Base-by-base conservation (phyloP, 1,140 invertebrate species). In the Charaxes varanes region DNA sequence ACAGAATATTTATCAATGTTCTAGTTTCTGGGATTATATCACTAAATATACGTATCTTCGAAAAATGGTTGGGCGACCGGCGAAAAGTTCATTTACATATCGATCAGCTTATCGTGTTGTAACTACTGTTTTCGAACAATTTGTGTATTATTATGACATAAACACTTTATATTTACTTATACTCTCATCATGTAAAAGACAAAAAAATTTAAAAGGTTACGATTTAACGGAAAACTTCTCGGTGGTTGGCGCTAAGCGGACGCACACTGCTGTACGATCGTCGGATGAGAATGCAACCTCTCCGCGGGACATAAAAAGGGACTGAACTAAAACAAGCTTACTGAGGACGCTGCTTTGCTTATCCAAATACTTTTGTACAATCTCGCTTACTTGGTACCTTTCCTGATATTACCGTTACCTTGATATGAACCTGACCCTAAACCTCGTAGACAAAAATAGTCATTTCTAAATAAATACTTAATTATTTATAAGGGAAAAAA, bases 261-360 rank as follows among this genome's bases (percentile, higher is more conserved):
- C 46, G 42, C 48, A 44, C 46, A 37, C 52, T 26, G n/a, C n/a
- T n/a, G n/a, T 26, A 50, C 35, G 37, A 22, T 22, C 45, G 24
- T 50, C 48, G 35, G 53, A 46, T 48, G 68, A 58, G 71, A 72
- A 79, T 74, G 71, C 70, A 74, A 69, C 30, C 45, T 52, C 62
- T 40, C 62, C 47, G 45, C 65, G 62, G 60, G 69, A 68, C 58
- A 57, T 62, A 72, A 68, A 76, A 79, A 79, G 63, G 61, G 65
- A 63, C 55, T 43, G 57, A 62, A 64, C 41, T 58, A 63, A 72
- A 68, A 68, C 69, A 71, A 73, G 48, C 53, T 62, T 54, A 35
- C 43, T 31, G 49, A 50, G 66, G 62, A 64, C 59, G 71, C 62
- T 52, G 53, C 62, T 63, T 60, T 55, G 46, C 57, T 62, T 64